Percentiles rank a stretch among this genome's conserved stretches.
Conservation (phyloP, 1,140 invertebrate species). For the Drosophila seguyi region DNA sequence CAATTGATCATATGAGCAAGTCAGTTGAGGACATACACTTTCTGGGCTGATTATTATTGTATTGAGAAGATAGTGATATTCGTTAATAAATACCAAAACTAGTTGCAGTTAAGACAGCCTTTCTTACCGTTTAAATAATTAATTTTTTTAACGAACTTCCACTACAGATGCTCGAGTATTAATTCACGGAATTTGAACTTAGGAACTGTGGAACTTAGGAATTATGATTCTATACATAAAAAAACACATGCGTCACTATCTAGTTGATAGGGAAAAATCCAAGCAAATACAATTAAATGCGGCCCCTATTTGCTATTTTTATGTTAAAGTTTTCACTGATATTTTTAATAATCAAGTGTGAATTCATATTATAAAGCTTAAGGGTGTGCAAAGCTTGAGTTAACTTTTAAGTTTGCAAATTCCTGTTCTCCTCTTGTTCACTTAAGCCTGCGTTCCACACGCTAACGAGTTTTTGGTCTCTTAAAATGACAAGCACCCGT, state of each 20-base stretch:
- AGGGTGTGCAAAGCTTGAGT: neutral
- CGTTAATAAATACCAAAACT: too few relatives aligned
- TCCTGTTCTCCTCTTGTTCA: slow-evolving; percentile 9
- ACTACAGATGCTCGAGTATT: too few relatives aligned
- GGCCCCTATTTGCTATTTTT: too few relatives aligned
- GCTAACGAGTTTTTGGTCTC: slow-evolving; percentile 45
- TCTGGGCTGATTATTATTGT: neutral
- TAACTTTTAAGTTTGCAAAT: neutral
- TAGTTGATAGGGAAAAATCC: neutral
- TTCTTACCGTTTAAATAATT: too few relatives aligned
- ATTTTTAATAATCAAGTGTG: neutral
- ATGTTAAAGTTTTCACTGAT: too few relatives aligned
- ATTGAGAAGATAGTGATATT: too few relatives aligned
- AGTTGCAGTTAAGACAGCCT: too few relatives aligned
- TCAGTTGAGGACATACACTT: slow-evolving; percentile 3
- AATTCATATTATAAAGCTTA: neutral
- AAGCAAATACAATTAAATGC: too few relatives aligned
- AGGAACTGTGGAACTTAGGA: too few relatives aligned
- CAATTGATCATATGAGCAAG: slow-evolving; percentile 21
- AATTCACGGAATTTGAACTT: too few relatives aligned
- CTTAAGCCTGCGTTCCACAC: slow-evolving; percentile 14
- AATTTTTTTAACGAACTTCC: too few relatives aligned
- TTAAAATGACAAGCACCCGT: slow-evolving; percentile 65
- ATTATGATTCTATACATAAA: too few relatives aligned
- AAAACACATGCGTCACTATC: neutral